phyloP scores from a whole-genome alignment of 1,140 invertebrate genomes.

The Steinernema feltiae region DNA sequence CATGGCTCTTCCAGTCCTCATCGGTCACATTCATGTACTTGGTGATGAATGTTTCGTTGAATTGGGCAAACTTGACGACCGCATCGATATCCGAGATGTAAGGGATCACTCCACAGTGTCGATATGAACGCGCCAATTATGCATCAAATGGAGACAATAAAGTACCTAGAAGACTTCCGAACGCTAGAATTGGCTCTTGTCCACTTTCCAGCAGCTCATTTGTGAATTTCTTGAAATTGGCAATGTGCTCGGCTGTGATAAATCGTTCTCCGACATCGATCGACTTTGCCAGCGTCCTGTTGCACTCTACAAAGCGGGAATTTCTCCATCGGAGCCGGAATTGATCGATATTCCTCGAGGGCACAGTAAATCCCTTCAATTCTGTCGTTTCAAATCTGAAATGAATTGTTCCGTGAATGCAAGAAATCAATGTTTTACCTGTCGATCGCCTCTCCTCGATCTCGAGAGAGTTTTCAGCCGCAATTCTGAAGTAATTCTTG shows the following conservation, averaged over 20 bases:
- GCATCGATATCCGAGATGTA: neutral
- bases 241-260: neutral
- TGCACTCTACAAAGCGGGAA: neutral
- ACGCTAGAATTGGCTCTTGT: neutral
- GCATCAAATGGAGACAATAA: neutral
- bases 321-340: neutral
- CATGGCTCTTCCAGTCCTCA: neutral
- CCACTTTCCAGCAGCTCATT: neutral
- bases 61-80: neutral
- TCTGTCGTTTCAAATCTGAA: neutral
- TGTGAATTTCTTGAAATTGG: neutral
- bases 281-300: neutral
- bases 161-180: neutral
- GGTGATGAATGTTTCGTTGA: neutral
- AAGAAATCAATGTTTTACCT: neutral
- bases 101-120: neutral
- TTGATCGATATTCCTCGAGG: neutral
- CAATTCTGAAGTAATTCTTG: neutral
- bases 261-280: neutral
- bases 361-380: neutral
- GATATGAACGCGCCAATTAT: neutral
- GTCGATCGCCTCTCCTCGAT: neutral
- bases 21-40: neutral
- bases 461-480: neutral
- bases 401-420: neutral